Evolutionary conservation across 2,888 invertebrate species (phyloP), one percentile per base, ranked within the genome.

Genomic region (Mellilla xanthometata): DNA sequence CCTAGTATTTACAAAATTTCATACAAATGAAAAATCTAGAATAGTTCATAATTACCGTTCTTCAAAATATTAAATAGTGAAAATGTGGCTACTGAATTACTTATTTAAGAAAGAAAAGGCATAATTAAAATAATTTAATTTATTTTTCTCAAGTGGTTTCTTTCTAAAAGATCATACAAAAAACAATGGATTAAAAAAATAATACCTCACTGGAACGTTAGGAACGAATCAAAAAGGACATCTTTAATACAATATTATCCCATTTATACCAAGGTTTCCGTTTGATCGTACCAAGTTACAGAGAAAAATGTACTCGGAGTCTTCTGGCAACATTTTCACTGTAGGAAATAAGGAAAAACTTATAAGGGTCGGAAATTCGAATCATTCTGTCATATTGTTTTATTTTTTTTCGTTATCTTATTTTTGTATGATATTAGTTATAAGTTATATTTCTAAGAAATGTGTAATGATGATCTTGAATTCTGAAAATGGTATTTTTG

Each of bases 221-320:
- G 7, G 32, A 48, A 41, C 39, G 12, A 22, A 28, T 32, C 12
- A 8, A 1, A 23, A 19, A 24, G 31, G 31, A 45, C 36, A 48
- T 46, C 24, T 38, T 19, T 40, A 34, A 39, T 44, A 45, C 12
- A 35, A 35, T 35, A 36, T 49, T 27, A 41, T 39, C 29, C 38
- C 26, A 13, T 40, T 43, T 34, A 43, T 39, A 52, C 50, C n/a
- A 44, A 52, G 39, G 56, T 56, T 60, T 60, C 52, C 57, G 40
- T 47, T 33, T 52, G 52, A 62, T 58, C 47, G 47, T 39, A 29
- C 34, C 36, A n/a, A 35, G 39, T 39, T 32, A 45, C 34, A 29
- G 26, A 38, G 26, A 38, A 24, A 19, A 40, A 34, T 29, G 10
- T 24, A 24, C 24, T 12, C n/a, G 22, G 13, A 28, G 29, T 15